Percentiles rank a stretch among this genome's conserved stretches.
phyloP scores from a whole-genome alignment of 2,888 invertebrate genomes.

The Hemistola chrysoprasaria region DNA sequence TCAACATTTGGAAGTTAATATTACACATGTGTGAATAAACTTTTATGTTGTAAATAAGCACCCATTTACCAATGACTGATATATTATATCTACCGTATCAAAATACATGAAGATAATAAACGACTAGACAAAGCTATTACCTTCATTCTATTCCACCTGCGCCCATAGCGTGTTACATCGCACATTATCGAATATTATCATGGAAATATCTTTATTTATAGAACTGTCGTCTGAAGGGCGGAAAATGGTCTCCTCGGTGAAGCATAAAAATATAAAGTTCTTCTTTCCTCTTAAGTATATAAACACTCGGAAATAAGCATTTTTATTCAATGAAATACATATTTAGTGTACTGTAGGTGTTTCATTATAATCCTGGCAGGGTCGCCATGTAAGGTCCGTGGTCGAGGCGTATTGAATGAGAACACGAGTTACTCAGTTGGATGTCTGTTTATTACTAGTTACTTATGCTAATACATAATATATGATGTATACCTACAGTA shows the following conservation, averaged over 20 bases:
- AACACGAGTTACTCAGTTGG: too few relatives aligned
- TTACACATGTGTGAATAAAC: neutral
- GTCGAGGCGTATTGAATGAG: too few relatives aligned
- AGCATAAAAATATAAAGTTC: conserved; percentile 18
- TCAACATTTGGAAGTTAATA: conserved; percentile 41
- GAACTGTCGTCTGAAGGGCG: conserved; percentile 28
- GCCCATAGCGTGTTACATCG: conserved; percentile 23
- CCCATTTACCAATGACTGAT: neutral
- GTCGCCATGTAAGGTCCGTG: too few relatives aligned
- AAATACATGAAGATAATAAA: conserved; percentile 40
- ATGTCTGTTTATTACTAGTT: too few relatives aligned
- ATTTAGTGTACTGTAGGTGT: too few relatives aligned
- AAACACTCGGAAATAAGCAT: conserved; percentile 4
- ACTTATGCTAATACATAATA: too few relatives aligned
- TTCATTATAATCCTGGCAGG: too few relatives aligned
- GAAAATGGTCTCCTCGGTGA: conserved; percentile 23
- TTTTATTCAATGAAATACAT: conserved; percentile 16
- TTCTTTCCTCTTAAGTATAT: too few relatives aligned
- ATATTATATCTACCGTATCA: conserved; percentile 26
- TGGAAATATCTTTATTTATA: conserved; percentile 43
- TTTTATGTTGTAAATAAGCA: too few relatives aligned
- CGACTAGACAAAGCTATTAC: conserved; percentile 37
- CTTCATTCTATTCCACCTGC: conserved; percentile 40
- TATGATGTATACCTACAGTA: too few relatives aligned
- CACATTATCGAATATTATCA: conserved; percentile 39